phyloP scores from a whole-genome alignment of 2,797 vertebrate genomes.

The Schizopygopsis pylzovi region DNA sequence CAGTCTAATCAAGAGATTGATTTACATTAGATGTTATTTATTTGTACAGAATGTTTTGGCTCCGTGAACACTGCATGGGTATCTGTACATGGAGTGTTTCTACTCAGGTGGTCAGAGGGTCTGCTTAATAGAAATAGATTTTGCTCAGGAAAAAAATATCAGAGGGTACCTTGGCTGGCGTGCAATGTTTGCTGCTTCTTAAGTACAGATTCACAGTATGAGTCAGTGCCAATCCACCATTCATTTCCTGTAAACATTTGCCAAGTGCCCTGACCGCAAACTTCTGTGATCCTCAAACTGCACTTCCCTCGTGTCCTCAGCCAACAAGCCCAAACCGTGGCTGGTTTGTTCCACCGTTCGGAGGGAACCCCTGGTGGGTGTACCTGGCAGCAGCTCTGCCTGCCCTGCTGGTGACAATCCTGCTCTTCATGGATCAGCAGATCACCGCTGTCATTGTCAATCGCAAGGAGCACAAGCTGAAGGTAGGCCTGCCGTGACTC shows the following conservation, averaged over 20 bases:
- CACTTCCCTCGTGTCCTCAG: constrained; percentile 67
- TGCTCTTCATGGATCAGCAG: constrained; percentile 99
- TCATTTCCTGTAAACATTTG: constrained; percentile 23
- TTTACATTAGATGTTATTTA: not conserved
- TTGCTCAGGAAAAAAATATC: not conserved
- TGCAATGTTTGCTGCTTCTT: not conserved
- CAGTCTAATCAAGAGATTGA: not conserved
- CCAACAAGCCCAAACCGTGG: constrained; percentile 91
- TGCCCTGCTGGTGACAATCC: constrained; percentile 93
- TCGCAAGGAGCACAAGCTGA: constrained; percentile 97
- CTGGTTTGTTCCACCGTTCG: constrained; percentile 94
- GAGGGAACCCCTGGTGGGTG: constrained; percentile 98
- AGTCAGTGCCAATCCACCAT: not conserved
- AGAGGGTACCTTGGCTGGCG: not conserved
- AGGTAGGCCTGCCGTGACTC: constrained; percentile 74
- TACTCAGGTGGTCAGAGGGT: not conserved
- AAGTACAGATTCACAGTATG: not conserved
- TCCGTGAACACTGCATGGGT: not conserved
- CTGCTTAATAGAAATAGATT: not conserved
- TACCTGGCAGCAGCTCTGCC: constrained; percentile 90
- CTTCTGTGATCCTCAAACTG: constrained; percentile 12
- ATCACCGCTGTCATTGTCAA: constrained; percentile 98
- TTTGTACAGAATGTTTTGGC: not conserved
- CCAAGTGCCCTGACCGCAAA: constrained; percentile 14
- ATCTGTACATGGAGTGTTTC: not conserved